Evolutionary conservation across 2,797 vertebrate species (phyloP), one percentile per base, ranked within the genome.

Genomic region (Pangasius krempfi): DNA sequence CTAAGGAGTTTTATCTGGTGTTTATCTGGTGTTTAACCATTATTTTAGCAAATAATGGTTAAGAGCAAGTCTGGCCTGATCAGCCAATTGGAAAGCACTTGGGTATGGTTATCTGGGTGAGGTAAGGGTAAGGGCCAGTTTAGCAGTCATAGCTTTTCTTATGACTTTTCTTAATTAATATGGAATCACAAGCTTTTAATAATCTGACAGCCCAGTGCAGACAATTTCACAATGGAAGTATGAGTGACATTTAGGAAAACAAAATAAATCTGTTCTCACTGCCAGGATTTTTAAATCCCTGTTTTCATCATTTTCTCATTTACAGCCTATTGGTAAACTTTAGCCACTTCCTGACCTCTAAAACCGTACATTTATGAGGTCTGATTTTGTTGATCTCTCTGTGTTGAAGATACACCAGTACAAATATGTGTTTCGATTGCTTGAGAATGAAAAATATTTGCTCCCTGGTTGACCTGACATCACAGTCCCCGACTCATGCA

Each of bases 81-180:
- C 94, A 96, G 94, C 91, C 85, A 92, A 93, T 95, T 91, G 92
- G 89, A 93, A 95, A 95, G 92, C 92, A 93, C 93, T 94, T 52
- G 50, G n/a, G 13, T 52, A 52, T 78, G 27, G 16, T 44, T 75
- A 75, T 27, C 22, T 37, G 33, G 16, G 68, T 70, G 6, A 70
- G 66, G 66, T 70, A 25, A 73, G 70, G 8, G 33, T 72, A 72
- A 40, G 7, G 37, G 37, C 18, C 33, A 72, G 68, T 9, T 72
- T 40, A 72, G 70, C 37, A 40, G 18, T 72, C 33, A 40, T 3
- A 73, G 18, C 12, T 54, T 78, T 78, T 73, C 37, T 78, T 54
- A 75, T 78, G 27, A 54, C 12, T 54, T 54, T 37, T 8, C 56
- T 16, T 79, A 54, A 56, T 37, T 56, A 22, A 56, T 80, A 7